Percentiles rank a stretch among this genome's conserved stretches.
These are phyloP conservation scores for Sesia bembeciformis DNA, from an alignment of 2,888 invertebrate species.

Conservation along the genomic window DNA sequence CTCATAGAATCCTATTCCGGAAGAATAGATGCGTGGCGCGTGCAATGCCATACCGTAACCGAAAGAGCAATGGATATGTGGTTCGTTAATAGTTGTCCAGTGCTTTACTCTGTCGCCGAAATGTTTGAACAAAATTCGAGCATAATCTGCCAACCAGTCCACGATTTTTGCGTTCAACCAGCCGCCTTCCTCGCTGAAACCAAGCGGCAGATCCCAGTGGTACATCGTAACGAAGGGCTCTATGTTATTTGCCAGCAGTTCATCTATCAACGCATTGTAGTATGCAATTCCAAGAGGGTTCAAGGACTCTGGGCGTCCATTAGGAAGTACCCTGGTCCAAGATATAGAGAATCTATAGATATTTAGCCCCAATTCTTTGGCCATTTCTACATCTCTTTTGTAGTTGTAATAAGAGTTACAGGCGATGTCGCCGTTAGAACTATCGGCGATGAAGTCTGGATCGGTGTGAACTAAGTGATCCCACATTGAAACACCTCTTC, in stretches of 20 bases:
- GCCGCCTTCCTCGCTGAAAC: constrained; percentile 15
- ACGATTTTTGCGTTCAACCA: constrained; percentile 33
- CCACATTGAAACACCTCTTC: constrained; percentile 67
- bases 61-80: constrained; percentile 33
- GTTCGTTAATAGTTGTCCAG: constrained; percentile 81
- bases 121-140: constrained; percentile 44
- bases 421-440: constrained; percentile 70
- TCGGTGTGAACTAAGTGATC: constrained; percentile 34
- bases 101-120: constrained; percentile 69
- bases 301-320: constrained; percentile 63
- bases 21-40: constrained; percentile 26
- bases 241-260: constrained; percentile 67
- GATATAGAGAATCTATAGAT: constrained; percentile 74
- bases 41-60: constrained; percentile 28
- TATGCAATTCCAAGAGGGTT: constrained; percentile 77
- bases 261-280: constrained; percentile 79
- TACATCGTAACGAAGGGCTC: constrained; percentile 71
- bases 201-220: constrained; percentile 73
- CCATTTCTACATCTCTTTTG: constrained; percentile 61
- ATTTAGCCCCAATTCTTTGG: constrained; percentile 61
- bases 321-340: constrained; percentile 78
- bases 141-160: constrained; percentile 38
- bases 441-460: constrained; percentile 11
- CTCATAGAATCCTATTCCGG: constrained; percentile 67
- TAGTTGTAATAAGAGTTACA: constrained; percentile 65